Evolutionary conservation across 2,797 vertebrate species (phyloP).

Genomic region (Tympanoctomys barrerae): DNA sequence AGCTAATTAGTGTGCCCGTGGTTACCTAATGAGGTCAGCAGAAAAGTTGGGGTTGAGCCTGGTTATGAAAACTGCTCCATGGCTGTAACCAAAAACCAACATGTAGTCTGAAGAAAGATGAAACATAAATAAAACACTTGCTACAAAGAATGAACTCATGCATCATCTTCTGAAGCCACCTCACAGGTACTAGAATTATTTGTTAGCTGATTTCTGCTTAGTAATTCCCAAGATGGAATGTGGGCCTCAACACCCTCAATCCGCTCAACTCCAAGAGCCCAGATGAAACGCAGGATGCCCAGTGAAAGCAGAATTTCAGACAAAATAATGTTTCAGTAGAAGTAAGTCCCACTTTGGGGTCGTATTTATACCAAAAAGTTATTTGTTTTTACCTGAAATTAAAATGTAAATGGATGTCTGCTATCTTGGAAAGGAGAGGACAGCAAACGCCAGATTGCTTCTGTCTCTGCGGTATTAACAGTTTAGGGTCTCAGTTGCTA

Average conservation of each 20-base stretch:
- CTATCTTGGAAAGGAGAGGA: neutral
- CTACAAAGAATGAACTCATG: neutral
- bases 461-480: neutral
- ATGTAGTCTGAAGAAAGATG: constrained; percentile 1
- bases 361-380: constrained; percentile 6
- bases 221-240: neutral
- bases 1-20: neutral
- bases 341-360: neutral
- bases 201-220: neutral
- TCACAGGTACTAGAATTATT: neutral
- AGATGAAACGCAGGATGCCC: neutral
- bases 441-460: neutral
- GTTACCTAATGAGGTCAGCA: neutral
- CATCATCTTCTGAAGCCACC: neutral
- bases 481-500: neutral
- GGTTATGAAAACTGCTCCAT: neutral
- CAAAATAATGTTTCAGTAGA: constrained; percentile 8
- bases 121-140: constrained; percentile 24
- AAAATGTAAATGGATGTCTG: neutral
- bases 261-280: neutral
- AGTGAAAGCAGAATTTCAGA: constrained; percentile 11
- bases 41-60: neutral
- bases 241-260: neutral
- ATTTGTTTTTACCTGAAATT: constrained; percentile 6
- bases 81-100: constrained; percentile 4